Base-by-base conservation (phyloP, 2,113 vertebrate genomes). In the Gallinago paraguaiae region DNA sequence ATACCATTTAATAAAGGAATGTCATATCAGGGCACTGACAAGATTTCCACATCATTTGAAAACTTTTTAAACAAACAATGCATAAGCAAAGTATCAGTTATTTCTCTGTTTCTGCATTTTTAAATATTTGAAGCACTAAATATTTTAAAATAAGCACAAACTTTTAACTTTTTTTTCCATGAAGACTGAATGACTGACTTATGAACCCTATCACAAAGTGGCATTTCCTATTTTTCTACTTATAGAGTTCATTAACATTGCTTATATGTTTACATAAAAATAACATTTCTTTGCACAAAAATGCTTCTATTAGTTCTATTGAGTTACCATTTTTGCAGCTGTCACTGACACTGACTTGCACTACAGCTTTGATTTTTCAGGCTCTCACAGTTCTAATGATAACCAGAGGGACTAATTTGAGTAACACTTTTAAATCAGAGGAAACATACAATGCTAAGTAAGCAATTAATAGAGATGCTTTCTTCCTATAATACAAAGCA, bases 351-450 rank as follows among this genome's bases (percentile, higher is more conserved):
- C 67, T 91, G 81, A 54, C 81, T 95, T 96, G 60, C 71, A 81
- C 33, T 92, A 74, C 57, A 88, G 53, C 86, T 95, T 97, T 95
- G 67, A 83, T 90, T 97, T 93, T 95, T 90, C 86, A 96, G 70
- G 53, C 70, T 94, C 64, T 96, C 71, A 57, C 89, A 69, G 65
- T 89, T 95, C 88, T 96, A 88, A 96, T 92, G 92, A 93, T 84
- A 97, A 97, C 78, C 78, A 94, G 88, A 96, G 78, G 83, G 83
- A 96, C 30, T 95, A 93, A 95, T 96, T 90, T 92, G 82, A 82
- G 75, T 46, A 96, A 95, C 82, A 85, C 86, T 93, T 94, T 90
- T 94, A 46, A 88, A 92, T 85, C 54, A 84, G 81, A 93, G 41
- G 64, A 96, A 97, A 84, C 46, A 83, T 90, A 79, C 35, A 54